Conservation (phyloP, 2,113 vertebrate genomes). For the Athene cunicularia region DNA sequence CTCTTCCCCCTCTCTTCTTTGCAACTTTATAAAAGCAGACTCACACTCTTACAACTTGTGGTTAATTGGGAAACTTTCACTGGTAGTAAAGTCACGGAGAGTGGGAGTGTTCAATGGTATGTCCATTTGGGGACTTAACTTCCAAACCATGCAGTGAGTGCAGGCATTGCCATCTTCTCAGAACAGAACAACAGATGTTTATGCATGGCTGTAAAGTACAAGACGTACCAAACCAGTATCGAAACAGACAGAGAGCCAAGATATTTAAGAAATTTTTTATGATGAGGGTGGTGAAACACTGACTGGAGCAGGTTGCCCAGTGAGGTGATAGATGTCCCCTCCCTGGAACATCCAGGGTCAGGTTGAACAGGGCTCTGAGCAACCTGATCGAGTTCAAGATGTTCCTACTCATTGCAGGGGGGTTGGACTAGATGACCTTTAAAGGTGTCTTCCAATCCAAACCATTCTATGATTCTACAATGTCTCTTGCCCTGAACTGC, state of each 20-base stretch:
- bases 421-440: not conserved
- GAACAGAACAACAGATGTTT: not conserved
- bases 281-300: not conserved
- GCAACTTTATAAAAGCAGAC: not conserved
- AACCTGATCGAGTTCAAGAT: not conserved
- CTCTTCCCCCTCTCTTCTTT: not conserved
- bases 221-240: not conserved
- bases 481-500: not conserved
- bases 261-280: not conserved
- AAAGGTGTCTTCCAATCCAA: not conserved
- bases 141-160: not conserved
- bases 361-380: not conserved
- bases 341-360: not conserved
- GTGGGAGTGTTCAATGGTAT: not conserved
- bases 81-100: not conserved
- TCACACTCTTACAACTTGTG: not conserved
- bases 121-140: not conserved
- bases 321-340: not conserved
- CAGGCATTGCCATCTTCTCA: not conserved
- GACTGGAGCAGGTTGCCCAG: not conserved
- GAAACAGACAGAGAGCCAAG: not conserved
- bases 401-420: fast-evolving
- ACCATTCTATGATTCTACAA: not conserved
- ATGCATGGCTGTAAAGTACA: not conserved
- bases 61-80: not conserved